A percentile compares a stretch with the other conserved stretches of the same genome.
Conservation (phyloP, 2,888 invertebrate genomes). For the Dendrolimus pini region DNA sequence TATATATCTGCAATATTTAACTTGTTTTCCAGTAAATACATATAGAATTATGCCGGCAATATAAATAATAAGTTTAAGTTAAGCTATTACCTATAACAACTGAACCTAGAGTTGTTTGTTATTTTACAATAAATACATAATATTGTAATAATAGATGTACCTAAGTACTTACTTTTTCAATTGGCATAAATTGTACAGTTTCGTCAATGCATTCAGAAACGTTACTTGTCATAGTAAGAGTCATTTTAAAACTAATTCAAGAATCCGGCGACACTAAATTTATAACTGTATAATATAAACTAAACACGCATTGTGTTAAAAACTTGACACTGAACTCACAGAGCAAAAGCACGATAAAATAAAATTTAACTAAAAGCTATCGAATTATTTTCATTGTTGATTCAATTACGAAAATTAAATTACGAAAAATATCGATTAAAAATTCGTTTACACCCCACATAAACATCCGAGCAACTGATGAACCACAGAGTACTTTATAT, state of each 20-base stretch:
- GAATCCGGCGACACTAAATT: neutral
- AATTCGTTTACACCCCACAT: neutral
- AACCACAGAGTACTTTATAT: too few species aligned
- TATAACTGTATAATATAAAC: neutral
- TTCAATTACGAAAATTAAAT: too few species aligned
- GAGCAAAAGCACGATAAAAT: neutral
- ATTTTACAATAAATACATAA: too few species aligned
- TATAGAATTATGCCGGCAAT: too few species aligned
- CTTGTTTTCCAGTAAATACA: too few species aligned
- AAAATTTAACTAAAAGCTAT: neutral
- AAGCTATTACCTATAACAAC: too few species aligned
- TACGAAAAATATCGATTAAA: neutral
- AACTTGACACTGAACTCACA: slow-evolving; percentile 1
- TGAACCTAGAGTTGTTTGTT: too few species aligned
- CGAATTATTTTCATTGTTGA: too few species aligned
- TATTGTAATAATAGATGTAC: too few species aligned
- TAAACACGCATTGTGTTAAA: neutral
- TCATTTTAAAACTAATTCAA: slow-evolving; percentile 33
- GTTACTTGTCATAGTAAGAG: slow-evolving; percentile 68
- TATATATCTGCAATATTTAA: too few species aligned
- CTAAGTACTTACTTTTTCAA: slow-evolving; percentile 58
- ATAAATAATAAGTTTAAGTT: too few species aligned
- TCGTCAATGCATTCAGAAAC: slow-evolving; percentile 63
- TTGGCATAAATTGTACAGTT: slow-evolving; percentile 65
- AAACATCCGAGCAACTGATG: neutral